Percentiles rank a stretch among this genome's conserved stretches.
Evolutionary conservation across 2,888 invertebrate species (phyloP).

Genomic region (Cistogaster globosa): DNA sequence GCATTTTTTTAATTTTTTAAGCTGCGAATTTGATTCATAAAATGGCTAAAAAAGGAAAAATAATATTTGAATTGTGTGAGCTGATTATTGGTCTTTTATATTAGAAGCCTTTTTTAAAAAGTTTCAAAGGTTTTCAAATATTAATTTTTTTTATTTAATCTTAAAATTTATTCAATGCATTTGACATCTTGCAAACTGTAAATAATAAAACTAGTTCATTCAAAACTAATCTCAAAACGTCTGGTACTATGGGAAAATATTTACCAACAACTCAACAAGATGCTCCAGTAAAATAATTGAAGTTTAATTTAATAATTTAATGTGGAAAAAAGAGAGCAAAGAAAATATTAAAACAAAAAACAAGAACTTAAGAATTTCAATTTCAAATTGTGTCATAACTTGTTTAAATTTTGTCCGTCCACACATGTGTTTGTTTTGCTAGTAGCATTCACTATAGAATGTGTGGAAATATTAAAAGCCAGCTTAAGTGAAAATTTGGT

Average conservation of each 20-base stretch:
- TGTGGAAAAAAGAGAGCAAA: slow-evolving; percentile 32
- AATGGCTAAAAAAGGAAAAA: neutral
- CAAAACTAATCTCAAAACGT: neutral
- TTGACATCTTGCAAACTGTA: neutral
- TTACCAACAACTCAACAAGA: slow-evolving; percentile 20
- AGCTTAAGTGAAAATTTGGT: slow-evolving; percentile 17
- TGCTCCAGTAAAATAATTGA: slow-evolving; percentile 49
- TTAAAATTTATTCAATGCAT: neutral
- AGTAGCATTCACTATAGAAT: slow-evolving; percentile 4
- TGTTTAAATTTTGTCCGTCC: slow-evolving; percentile 18
- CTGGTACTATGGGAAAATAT: slow-evolving; percentile 46
- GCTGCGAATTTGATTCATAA: neutral
- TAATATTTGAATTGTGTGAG: neutral
- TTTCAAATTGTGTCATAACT: slow-evolving; percentile 60
- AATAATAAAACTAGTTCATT: slow-evolving; percentile 18
- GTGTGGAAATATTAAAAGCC: neutral
- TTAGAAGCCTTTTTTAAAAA: too few species aligned
- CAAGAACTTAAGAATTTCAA: neutral
- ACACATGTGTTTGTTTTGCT: neutral
- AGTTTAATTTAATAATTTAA: slow-evolving; percentile 45
- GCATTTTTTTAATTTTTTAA: neutral
- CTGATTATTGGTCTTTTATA: too few species aligned
- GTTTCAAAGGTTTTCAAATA: too few species aligned
- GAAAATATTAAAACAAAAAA: slow-evolving; percentile 14
- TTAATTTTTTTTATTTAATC: neutral